phyloP scores from a whole-genome alignment of 2,113 vertebrate species.

The Spea bombifrons region DNA sequence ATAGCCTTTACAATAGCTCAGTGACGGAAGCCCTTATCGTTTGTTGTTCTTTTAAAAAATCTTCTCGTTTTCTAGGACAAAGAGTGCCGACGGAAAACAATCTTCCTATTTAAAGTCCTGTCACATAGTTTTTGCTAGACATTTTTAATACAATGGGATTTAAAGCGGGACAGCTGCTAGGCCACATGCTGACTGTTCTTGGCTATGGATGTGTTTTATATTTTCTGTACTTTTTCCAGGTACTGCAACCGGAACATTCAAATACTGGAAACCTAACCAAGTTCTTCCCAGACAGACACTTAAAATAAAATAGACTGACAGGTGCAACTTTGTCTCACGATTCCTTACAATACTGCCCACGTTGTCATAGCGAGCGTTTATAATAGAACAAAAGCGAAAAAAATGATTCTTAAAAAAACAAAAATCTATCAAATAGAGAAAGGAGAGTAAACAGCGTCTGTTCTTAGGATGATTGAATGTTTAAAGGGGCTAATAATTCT shows the following conservation, averaged over 20 bases:
- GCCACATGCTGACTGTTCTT: conserved; percentile 17
- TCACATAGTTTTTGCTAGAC: neutral
- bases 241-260: neutral
- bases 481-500: too few species aligned
- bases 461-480: too few species aligned
- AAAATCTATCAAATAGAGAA: neutral
- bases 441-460: too few species aligned
- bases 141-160: conserved; percentile 2
- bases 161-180: neutral
- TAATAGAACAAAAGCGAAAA: neutral
- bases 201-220: neutral
- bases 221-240: neutral
- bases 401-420: neutral
- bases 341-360: neutral
- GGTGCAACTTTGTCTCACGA: neutral
- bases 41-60: neutral
- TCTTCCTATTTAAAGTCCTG: neutral
- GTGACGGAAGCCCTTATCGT: neutral
- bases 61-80: neutral
- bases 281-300: neutral
- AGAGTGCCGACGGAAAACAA: neutral
- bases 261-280: conserved; percentile 2
- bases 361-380: neutral
- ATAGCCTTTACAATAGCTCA: neutral
- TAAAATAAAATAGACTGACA: neutral